phyloP scores from a whole-genome alignment of 2,113 vertebrate genomes.

The Thunnus maccoyii region DNA sequence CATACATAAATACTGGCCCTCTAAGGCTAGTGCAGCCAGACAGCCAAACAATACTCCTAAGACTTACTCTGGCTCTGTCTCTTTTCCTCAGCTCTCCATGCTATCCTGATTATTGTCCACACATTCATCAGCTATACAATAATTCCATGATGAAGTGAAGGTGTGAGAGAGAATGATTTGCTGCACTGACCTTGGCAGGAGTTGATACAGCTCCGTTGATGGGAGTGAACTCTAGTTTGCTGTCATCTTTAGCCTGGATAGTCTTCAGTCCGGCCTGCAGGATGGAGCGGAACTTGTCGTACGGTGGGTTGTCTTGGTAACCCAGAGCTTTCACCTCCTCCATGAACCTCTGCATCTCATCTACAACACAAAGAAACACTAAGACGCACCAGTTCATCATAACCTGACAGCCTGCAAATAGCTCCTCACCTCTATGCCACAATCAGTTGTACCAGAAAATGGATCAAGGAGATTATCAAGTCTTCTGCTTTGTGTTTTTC shows the following conservation, averaged over 20 bases:
- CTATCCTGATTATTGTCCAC: no score
- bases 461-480: background rate
- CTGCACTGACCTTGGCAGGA: conserved; percentile 42
- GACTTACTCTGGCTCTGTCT: no score
- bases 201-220: conserved; percentile 76
- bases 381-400: background rate
- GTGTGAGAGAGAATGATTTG: background rate
- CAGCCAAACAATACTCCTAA: no score
- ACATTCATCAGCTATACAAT: background rate
- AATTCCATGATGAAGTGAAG: background rate
- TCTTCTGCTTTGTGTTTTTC: background rate
- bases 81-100: no score
- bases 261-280: conserved; percentile 90
- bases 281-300: conserved; percentile 89
- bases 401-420: background rate
- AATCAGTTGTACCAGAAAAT: no score
- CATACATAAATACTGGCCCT: background rate
- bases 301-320: conserved; percentile 91
- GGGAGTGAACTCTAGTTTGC: conserved; percentile 85
- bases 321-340: conserved; percentile 88
- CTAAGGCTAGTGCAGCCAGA: no score
- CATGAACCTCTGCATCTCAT: conserved; percentile 92
- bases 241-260: conserved; percentile 89
- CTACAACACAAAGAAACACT: conserved; percentile 74
- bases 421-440: no score